Evolutionary conservation across 2,113 vertebrate species (phyloP).

Genomic region (Fukomys damarensis): DNA sequence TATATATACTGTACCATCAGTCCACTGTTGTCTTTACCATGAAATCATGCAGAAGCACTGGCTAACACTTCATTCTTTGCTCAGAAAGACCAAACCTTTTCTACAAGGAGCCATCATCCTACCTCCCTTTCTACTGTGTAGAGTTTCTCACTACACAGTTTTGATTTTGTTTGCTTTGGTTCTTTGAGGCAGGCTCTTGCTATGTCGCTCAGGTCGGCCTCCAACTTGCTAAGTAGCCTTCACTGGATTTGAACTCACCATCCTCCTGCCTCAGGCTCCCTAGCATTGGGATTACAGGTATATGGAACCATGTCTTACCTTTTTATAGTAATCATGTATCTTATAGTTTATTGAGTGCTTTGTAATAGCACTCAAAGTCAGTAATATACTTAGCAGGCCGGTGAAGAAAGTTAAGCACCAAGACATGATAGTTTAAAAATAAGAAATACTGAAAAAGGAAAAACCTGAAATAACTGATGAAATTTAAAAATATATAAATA

Average conservation of each 20-base stretch:
- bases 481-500: neutral
- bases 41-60: neutral
- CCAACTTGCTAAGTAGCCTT: neutral
- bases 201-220: no score
- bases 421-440: neutral
- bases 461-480: neutral
- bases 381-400: neutral
- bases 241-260: neutral
- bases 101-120: neutral
- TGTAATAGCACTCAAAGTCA: neutral
- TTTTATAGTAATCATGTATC: neutral
- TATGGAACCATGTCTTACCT: neutral
- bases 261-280: neutral
- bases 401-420: neutral
- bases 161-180: neutral
- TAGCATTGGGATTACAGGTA: neutral
- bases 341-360: neutral
- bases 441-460: neutral
- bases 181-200: neutral
- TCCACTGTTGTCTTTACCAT: neutral
- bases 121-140: neutral
- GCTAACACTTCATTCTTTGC: neutral
- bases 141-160: neutral
- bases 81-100: neutral
- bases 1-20: neutral